Base-by-base conservation (phyloP, 2,888 invertebrate genomes). In the Dasypolia templi region DNA sequence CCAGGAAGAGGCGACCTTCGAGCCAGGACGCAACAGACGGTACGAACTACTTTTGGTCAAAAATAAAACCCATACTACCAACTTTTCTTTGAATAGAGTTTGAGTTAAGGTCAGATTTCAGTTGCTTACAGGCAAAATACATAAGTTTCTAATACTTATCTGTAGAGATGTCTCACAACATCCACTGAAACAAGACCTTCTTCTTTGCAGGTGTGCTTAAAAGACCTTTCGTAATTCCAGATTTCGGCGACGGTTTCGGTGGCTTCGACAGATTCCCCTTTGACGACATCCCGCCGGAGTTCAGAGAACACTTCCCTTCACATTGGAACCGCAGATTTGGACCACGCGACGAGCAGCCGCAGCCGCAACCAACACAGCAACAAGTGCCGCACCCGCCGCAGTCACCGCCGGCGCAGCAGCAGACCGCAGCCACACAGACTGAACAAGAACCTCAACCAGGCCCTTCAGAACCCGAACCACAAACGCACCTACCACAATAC, bases 401-500 rank as follows among this genome's bases (percentile, higher is more conserved):
- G 61, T 87, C 90, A 35, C 86, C 88, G 69, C 78, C 90, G 86
- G 73, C 89, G 90, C 92, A 91, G 70, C 93, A 94, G 71, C 92
- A 93, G 70, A 92, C 92, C n/a, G 87, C 93, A 65, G 92, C 94
- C 75, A 95, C 96, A 89, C 96, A 96, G 90, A 95, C 96, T 70
- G 95, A 95, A 85, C 91, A 91, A 69, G 87, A 89, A 63, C 89
- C 91, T 7, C 86, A 89, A 59, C 88, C 91, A 6, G 92, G 89
- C 11, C 89, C 90, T 44, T 86, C 92, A 83, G 90, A 91, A 75
- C 84, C 85, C 29, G 79, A 89, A 68, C 89, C 91, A 72, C 91
- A 91, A 44, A 85, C 90, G 39, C 91, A 91, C 75, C 89, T 97
- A 19, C 97, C 97, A 65, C 97, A 97, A 86, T 97, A 97, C 96